phyloP scores from a whole-genome alignment of 2,888 invertebrate genomes.

The Sericinus montela region DNA sequence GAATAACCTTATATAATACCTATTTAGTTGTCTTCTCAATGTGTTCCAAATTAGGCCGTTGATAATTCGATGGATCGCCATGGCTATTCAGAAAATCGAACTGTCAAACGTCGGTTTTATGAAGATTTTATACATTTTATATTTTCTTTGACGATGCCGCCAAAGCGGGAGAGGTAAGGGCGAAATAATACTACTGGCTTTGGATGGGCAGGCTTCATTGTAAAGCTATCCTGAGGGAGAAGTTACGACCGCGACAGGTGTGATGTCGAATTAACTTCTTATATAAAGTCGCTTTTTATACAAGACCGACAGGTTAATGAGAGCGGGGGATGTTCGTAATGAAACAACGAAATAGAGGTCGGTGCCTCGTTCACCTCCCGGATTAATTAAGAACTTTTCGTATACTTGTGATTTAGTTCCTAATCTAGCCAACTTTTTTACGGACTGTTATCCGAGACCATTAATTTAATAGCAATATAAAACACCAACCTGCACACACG shows the following conservation, averaged over 20 bases:
- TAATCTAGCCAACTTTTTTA: slow-evolving; percentile 16
- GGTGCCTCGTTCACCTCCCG: slow-evolving; percentile 31
- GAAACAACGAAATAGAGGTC: slow-evolving; percentile 46
- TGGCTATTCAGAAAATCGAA: slow-evolving; percentile 57
- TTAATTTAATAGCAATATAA: neutral
- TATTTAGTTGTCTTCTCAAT: slow-evolving; percentile 23
- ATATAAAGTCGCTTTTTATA: slow-evolving; percentile 73
- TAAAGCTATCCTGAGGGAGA: slow-evolving; percentile 63
- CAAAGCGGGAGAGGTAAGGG: slow-evolving; percentile 50
- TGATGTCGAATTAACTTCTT: slow-evolving; percentile 75
- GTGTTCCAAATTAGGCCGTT: slow-evolving; percentile 30
- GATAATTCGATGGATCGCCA: slow-evolving; percentile 48
- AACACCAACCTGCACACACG: slow-evolving; percentile 22
- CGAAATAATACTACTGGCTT: slow-evolving; percentile 56
- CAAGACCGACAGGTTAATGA: slow-evolving; percentile 69
- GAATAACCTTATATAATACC: too few relatives aligned
- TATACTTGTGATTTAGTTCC: slow-evolving; percentile 18
- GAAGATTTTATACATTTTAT: slow-evolving; percentile 64
- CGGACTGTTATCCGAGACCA: slow-evolving; percentile 18
- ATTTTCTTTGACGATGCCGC: slow-evolving; percentile 68
- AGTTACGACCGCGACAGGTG: slow-evolving; percentile 77
- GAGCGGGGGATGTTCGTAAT: slow-evolving; percentile 62
- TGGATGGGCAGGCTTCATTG: slow-evolving; percentile 62
- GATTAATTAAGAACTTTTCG: slow-evolving; percentile 53
- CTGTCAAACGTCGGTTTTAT: slow-evolving; percentile 67